Evolutionary conservation across 2,888 invertebrate genomes (phyloP).

Genomic region (Pterobdella sp.): DNA sequence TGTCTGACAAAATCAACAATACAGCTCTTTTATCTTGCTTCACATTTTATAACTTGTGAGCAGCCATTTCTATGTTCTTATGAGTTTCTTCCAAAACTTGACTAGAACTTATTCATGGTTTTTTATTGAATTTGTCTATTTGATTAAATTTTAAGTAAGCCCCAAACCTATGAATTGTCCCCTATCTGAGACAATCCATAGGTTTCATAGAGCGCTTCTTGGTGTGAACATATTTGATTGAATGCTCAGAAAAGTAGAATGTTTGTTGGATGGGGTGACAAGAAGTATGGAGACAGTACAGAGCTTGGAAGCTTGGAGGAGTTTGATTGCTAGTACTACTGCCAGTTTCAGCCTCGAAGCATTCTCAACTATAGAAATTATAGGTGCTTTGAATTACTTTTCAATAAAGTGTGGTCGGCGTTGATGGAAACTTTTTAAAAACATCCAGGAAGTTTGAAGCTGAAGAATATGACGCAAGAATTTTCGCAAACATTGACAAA

Average conservation of each 20-base stretch:
- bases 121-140: too few species aligned
- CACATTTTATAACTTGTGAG: not conserved
- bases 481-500: constrained; percentile 2
- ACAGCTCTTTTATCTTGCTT: too few species aligned
- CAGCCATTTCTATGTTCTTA: not conserved
- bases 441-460: not conserved
- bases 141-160: too few species aligned
- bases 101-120: too few species aligned
- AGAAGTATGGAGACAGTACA: constrained; percentile 4
- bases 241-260: constrained; percentile 1
- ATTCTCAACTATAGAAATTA: constrained; percentile 12
- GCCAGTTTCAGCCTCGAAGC: not conserved
- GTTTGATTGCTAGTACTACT: not conserved
- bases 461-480: not conserved
- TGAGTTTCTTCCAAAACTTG: too few species aligned
- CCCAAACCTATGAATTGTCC: too few species aligned
- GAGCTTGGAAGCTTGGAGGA: constrained; percentile 8
- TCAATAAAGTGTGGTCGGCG: not conserved
- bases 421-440: not conserved
- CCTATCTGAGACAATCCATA: too few species aligned
- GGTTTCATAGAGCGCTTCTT: too few species aligned
- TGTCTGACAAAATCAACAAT: too few species aligned
- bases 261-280: constrained; percentile 12
- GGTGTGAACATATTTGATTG: too few species aligned
- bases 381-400: constrained; percentile 4